Conservation (phyloP, 2,888 invertebrate genomes). For the Caenorhabditis macrosperma region DNA sequence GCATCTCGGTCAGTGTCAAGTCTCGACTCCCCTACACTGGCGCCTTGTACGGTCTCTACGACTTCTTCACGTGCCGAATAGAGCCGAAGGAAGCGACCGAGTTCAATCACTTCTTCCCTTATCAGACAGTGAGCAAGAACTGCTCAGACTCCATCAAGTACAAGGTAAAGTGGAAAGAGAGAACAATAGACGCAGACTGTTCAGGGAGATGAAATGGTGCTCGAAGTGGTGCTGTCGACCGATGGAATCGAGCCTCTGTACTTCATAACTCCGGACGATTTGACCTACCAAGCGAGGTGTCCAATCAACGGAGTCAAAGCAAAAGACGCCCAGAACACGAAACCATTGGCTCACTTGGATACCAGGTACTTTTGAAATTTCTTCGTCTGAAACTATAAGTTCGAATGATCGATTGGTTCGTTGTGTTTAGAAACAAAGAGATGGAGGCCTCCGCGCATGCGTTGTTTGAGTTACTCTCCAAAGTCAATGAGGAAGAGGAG, state of each 20-base stretch:
- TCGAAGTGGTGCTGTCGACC: slow-evolving; percentile 80
- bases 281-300: slow-evolving; percentile 79
- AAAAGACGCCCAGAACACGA: slow-evolving; percentile 27
- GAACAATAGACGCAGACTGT: not conserved
- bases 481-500: slow-evolving; percentile 45
- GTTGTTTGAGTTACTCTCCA: slow-evolving; percentile 68
- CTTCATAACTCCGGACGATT: slow-evolving; percentile 80
- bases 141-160: slow-evolving; percentile 79
- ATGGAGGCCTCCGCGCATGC: slow-evolving; percentile 72
- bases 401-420: slow-evolving; percentile 32
- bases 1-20: slow-evolving; percentile 75
- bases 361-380: slow-evolving; percentile 10
- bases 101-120: slow-evolving; percentile 79
- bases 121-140: slow-evolving; percentile 77
- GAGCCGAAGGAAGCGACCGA: slow-evolving; percentile 77
- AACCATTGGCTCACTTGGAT: slow-evolving; percentile 45
- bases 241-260: slow-evolving; percentile 80
- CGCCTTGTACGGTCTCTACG: slow-evolving; percentile 80
- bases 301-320: slow-evolving; percentile 57
- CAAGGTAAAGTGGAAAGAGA: slow-evolving; percentile 64
- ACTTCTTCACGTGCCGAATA: slow-evolving; percentile 79
- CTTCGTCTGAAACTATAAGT: not conserved
- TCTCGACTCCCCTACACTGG: slow-evolving; percentile 79
- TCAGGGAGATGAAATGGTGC: slow-evolving; percentile 77
- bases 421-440: slow-evolving; percentile 59